Conservation (phyloP, 2,797 vertebrate species). For the Salarias fasciatus region DNA sequence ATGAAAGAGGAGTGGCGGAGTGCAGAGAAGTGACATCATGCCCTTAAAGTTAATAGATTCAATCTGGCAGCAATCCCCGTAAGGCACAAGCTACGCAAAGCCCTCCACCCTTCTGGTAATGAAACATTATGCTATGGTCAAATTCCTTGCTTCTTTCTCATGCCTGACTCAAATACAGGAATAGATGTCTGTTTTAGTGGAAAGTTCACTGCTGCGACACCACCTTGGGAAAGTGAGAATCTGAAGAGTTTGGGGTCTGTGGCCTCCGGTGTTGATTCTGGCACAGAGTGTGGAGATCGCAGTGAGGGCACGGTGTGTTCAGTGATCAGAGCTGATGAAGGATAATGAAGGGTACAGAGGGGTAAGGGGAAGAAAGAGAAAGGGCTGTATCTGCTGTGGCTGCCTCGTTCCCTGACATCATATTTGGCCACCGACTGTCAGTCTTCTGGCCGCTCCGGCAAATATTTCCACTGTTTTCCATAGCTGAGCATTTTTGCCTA, state of each 20-base stretch:
- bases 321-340: conserved; percentile 46
- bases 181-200: conserved; percentile 47
- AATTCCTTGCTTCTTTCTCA: conserved; percentile 49
- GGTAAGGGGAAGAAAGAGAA: conserved; percentile 10
- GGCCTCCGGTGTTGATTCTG: conserved; percentile 53
- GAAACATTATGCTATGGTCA: conserved; percentile 54
- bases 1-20: conserved; percentile 15
- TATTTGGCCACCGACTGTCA: conserved; percentile 66
- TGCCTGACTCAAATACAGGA: conserved; percentile 37
- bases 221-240: conserved; percentile 36
- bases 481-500: conserved; percentile 68
- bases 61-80: conserved; percentile 62
- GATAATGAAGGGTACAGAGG: conserved; percentile 45
- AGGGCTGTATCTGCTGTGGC: conserved; percentile 53
- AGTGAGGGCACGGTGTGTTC: conserved; percentile 43
- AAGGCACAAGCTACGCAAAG: conserved; percentile 21
- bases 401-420: conserved; percentile 71
- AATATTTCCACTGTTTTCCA: conserved; percentile 79
- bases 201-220: conserved; percentile 41
- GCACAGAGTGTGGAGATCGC: conserved; percentile 35
- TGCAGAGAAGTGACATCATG: conserved; percentile 66
- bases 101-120: conserved; percentile 37
- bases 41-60: conserved; percentile 68
- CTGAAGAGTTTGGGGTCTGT: conserved; percentile 36
- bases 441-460: conserved; percentile 64